Conservation (phyloP, 2,888 invertebrate species). For the Thyatira batis region DNA sequence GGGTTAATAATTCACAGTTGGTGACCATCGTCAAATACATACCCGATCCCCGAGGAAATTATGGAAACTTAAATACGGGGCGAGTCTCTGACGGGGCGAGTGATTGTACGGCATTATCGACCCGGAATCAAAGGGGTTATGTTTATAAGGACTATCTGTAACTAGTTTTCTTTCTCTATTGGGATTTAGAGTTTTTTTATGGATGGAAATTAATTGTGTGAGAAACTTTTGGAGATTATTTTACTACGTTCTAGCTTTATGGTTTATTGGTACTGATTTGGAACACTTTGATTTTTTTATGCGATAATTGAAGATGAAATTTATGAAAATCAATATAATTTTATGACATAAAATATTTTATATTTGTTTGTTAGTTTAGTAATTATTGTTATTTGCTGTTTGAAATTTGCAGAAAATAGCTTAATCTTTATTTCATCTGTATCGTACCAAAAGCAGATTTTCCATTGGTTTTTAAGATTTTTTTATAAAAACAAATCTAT, state of each 20-base stretch:
- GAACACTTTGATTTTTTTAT: no score
- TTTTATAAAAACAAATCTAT: conserved; percentile 6
- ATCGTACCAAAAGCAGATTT: no score
- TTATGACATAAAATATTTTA: no score
- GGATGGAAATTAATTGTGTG: not conserved
- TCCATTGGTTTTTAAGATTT: not conserved
- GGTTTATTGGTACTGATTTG: no score
- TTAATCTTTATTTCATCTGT: no score
- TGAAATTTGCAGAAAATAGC: no score
- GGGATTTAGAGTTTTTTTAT: not conserved
- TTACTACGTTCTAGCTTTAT: no score
- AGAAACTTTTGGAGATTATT: no score
- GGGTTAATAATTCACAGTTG: conserved; percentile 67
- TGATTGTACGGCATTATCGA: conserved; percentile 4
- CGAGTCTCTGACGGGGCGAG: conserved; percentile 19
- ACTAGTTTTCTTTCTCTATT: not conserved
- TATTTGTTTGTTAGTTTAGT: no score
- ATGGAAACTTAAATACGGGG: conserved; percentile 71
- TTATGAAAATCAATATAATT: no score
- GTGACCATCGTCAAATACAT: conserved; percentile 64
- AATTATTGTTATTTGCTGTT: no score
- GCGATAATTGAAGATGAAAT: no score
- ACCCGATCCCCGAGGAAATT: conserved; percentile 70
- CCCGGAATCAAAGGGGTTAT: not conserved
- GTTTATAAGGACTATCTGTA: not conserved